These are phyloP conservation scores for Metopia argyrocephala DNA, from an alignment of 2,888 invertebrate species.

Conservation along the genomic window DNA sequence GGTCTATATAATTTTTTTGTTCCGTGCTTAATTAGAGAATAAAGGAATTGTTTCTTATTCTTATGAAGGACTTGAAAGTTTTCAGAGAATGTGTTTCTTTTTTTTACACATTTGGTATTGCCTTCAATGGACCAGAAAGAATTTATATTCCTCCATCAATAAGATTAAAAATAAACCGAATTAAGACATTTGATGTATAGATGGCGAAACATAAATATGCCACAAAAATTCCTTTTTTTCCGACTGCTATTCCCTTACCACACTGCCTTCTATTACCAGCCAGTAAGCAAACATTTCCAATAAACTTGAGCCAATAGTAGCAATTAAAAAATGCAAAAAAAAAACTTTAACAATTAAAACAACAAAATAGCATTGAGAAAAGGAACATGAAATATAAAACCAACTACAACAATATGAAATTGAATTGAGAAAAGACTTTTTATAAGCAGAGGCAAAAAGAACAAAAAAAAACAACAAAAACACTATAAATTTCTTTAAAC, in stretches of 20 bases:
- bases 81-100: no score
- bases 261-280: neutral
- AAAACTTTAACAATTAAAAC: constrained; percentile 54
- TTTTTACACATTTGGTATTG: no score
- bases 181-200: no score
- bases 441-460: constrained; percentile 10
- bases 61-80: no score
- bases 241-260: neutral
- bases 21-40: no score
- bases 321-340: neutral
- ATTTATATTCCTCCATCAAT: no score
- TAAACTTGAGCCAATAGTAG: neutral
- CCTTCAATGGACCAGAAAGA: no score
- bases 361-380: constrained; percentile 8
- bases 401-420: constrained; percentile 16
- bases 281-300: neutral
- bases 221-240: neutral
- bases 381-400: neutral
- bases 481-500: constrained; percentile 59
- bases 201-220: neutral
- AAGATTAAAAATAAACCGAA: no score
- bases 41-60: no score
- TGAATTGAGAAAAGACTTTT: neutral
- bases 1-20: no score
- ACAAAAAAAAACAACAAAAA: constrained; percentile 50